Conservation (phyloP, 2,888 invertebrate genomes). For the Arge pagana region DNA sequence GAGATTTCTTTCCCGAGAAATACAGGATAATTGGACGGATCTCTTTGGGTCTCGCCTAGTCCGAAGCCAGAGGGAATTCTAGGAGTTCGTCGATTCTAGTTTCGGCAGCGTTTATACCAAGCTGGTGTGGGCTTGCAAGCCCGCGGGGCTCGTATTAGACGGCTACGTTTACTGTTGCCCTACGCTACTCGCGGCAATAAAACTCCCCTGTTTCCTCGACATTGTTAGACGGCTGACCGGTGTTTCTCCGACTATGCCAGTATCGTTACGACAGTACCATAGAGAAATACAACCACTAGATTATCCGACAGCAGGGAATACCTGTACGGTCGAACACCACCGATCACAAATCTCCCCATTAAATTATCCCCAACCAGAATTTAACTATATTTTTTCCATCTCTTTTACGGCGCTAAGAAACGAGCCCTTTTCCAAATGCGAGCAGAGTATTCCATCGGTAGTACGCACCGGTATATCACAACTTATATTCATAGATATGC, state of each 20-base stretch:
- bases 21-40: constrained; percentile 51
- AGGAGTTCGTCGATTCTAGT: constrained; percentile 50
- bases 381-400: too few relatives aligned
- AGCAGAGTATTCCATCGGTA: too few relatives aligned
- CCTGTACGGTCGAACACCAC: too few relatives aligned
- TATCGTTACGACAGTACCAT: too few relatives aligned
- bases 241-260: background rate
- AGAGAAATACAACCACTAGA: too few relatives aligned
- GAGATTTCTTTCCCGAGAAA: constrained; percentile 19
- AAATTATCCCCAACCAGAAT: too few relatives aligned
- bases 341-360: too few relatives aligned
- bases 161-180: background rate
- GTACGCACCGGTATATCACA: too few relatives aligned
- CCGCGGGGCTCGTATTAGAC: constrained; percentile 17
- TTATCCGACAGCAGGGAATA: too few relatives aligned
- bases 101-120: constrained; percentile 35
- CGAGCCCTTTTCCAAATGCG: too few relatives aligned
- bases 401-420: too few relatives aligned
- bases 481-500: too few relatives aligned
- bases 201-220: constrained; percentile 44
- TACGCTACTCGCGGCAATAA: constrained; percentile 25
- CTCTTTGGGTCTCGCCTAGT: constrained; percentile 40
- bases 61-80: constrained; percentile 54
- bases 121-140: background rate
- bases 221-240: constrained; percentile 35